Base-by-base conservation (phyloP, 1,140 invertebrate genomes). In the Araneus ventricosus region DNA sequence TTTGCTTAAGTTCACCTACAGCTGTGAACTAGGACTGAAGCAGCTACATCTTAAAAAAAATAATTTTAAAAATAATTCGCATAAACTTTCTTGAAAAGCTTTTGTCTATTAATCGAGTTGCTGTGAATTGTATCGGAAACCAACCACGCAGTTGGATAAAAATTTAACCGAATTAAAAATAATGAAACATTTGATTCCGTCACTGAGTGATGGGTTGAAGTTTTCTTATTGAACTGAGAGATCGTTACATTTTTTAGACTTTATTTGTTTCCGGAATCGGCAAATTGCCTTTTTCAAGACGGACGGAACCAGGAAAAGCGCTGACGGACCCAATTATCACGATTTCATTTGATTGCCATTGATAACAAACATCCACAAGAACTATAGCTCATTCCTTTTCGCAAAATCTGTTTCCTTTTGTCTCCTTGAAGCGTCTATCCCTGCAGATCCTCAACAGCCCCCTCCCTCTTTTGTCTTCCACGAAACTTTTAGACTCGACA, bases 401-500 rank as follows among this genome's bases (percentile, higher is more conserved):
- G 14, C 20, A 75, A 37, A 75, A 34, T 75, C 70, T 75, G 27
- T 75, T 24, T 41, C 85, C 45, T 84, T 59, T 87, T 87, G 52
- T 87, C 61, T 87, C 37, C 82, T 30, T 2, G 24, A 84, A 30
- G 39, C 41, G 27, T 52, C 10, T 84, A 41, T 52, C 45, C 52
- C 85, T 34, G 45, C 61, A 63, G 30, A 87, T 45, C 24, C 37
- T 52, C 4, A 37, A 79, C 45, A 52, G 45, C 17, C 10, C 45
- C 70, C 59, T n/a, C 39, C 45, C 27, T 30, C 85, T 87, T 87
- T 87, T 87, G 85, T 87, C 57, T 84, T 27, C 27, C 82, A 52
- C 17, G 41, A 84, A 84, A 84, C 52, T 87, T 87, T 87, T 87
- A 61, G 85, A 4, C 8, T 8, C 85, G 22, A 37, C 34, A 41